A percentile compares a stretch with the other conserved stretches of the same genome.
phyloP scores from a whole-genome alignment of 1,140 invertebrate species.

The Bombus confusus region DNA sequence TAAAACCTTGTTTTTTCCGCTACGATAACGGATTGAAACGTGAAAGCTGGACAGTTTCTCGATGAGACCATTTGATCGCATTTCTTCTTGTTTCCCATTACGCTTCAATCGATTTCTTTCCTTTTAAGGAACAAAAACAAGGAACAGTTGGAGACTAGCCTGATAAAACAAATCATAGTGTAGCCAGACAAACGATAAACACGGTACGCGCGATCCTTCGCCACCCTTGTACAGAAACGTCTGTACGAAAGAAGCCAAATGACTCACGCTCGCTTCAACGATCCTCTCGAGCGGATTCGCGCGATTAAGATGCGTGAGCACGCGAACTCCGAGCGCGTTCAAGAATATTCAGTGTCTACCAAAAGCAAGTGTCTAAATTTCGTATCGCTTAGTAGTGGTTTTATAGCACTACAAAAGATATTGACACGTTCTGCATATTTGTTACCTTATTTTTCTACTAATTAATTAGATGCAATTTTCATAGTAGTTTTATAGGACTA shows the following conservation, averaged over 20 bases:
- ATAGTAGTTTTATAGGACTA: accelerated
- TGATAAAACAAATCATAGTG: neutral
- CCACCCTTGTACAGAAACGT: neutral
- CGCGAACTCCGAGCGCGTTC: no score
- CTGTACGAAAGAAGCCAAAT: slow-evolving; percentile 8
- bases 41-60: neutral
- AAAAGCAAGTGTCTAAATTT: no score
- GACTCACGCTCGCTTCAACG: neutral
- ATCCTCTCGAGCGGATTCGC: neutral
- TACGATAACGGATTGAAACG: neutral
- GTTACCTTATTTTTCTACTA: no score
- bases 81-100: neutral
- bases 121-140: neutral
- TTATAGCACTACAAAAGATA: no score
- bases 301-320: neutral
- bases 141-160: neutral
- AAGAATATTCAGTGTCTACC: no score
- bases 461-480: accelerated
- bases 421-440: accelerated
- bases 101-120: no score
- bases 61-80: neutral
- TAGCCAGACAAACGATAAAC: neutral
- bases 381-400: no score
- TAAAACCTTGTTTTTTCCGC: neutral
- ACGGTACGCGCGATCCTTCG: neutral